phyloP scores from a whole-genome alignment of 1,140 invertebrate species.

The Anastrepha obliqua region DNA sequence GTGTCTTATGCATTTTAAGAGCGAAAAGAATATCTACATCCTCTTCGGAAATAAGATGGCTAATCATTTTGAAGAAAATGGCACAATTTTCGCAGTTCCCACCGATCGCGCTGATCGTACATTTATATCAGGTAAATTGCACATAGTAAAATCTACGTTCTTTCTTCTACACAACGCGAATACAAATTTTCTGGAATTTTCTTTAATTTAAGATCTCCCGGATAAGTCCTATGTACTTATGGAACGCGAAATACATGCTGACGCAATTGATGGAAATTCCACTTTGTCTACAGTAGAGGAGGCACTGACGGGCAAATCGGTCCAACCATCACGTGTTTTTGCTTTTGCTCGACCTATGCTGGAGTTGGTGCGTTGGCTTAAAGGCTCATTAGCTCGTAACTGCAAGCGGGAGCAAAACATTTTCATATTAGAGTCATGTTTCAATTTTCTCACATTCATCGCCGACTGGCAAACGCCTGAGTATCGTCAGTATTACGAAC shows the following conservation, averaged over 20 bases:
- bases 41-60: conserved; percentile 70
- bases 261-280: conserved; percentile 61
- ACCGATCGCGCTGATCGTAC: conserved; percentile 65
- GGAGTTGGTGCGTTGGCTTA: conserved; percentile 68
- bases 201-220: conserved; percentile 63
- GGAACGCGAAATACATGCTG: conserved; percentile 70
- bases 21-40: conserved; percentile 69
- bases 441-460: conserved; percentile 69
- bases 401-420: conserved; percentile 68
- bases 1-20: conserved; percentile 73
- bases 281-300: conserved; percentile 63
- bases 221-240: conserved; percentile 68
- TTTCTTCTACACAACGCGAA: background rate
- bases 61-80: conserved; percentile 69
- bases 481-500: conserved; percentile 61
- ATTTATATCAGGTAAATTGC: conserved; percentile 65
- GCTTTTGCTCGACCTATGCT: conserved; percentile 65
- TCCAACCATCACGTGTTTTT: conserved; percentile 67
- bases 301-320: conserved; percentile 63
- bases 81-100: conserved; percentile 68
- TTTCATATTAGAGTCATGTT: conserved; percentile 66
- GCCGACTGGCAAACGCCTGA: conserved; percentile 69
- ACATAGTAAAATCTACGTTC: background rate
- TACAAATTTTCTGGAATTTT: background rate
- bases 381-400: conserved; percentile 65